A percentile compares a stretch with the other conserved stretches of the same genome.
Evolutionary conservation across 2,888 invertebrate genomes (phyloP).

Genomic region (Rotaria magnacalcarata): DNA sequence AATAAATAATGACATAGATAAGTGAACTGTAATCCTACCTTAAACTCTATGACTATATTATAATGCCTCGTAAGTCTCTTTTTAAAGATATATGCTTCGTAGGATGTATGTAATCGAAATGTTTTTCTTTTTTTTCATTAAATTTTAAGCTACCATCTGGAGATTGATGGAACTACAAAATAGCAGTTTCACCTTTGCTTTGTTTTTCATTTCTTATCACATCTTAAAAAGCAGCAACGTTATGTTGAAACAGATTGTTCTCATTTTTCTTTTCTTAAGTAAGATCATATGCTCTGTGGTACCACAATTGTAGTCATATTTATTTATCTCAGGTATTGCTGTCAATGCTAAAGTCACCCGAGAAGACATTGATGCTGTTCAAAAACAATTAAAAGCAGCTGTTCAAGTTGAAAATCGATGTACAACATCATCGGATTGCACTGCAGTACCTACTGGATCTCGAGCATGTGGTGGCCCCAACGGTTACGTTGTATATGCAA

Average conservation of each 20-base stretch:
- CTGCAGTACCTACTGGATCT: not conserved
- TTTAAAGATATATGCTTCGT: no score
- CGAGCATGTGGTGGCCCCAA: slow-evolving; percentile 27
- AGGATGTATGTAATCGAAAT: not conserved
- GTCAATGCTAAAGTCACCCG: not conserved
- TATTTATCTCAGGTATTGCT: not conserved
- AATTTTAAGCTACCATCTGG: not conserved
- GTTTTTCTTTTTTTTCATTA: not conserved
- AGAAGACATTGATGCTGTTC: not conserved
- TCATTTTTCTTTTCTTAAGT: not conserved
- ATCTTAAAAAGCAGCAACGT: not conserved
- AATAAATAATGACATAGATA: no score
- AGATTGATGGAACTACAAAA: no score
- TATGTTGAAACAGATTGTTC: not conserved
- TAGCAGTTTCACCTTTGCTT: not conserved
- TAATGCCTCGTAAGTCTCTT: no score
- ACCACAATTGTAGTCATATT: not conserved
- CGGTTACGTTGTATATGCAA: not conserved
- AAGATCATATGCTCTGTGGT: not conserved
- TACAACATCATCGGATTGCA: not conserved
- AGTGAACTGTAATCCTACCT: no score
- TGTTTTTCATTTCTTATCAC: not conserved
- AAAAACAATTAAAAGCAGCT: not conserved
- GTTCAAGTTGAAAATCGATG: not conserved
- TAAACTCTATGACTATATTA: no score